Evolutionary conservation across 2,113 vertebrate species (phyloP).

Genomic region (Brachirus orientalis): DNA sequence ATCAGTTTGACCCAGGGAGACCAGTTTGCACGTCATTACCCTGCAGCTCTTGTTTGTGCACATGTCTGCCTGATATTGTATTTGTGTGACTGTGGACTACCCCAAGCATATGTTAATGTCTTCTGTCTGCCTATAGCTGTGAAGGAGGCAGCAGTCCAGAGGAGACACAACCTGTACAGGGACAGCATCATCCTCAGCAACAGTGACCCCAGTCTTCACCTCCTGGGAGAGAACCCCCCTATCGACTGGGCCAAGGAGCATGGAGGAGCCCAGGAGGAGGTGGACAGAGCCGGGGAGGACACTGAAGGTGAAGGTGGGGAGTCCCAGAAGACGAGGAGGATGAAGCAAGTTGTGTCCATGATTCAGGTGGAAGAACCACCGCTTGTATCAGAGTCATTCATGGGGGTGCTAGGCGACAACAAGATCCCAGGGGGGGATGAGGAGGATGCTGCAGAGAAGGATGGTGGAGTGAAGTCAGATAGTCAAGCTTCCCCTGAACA

Average conservation of each 20-base stretch:
- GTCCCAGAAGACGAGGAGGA: constrained; percentile 81
- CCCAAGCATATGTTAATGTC: background rate
- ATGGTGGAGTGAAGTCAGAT: background rate
- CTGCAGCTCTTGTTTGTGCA: too few species aligned
- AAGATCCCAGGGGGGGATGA: constrained; percentile 67
- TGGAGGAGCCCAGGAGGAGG: constrained; percentile 46
- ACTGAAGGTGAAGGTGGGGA: constrained; percentile 1
- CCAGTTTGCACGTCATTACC: too few species aligned
- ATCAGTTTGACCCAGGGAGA: too few species aligned
- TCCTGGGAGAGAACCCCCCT: constrained; percentile 85
- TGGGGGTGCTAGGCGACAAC: constrained; percentile 68
- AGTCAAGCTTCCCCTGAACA: background rate
- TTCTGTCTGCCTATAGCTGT: constrained; percentile 81
- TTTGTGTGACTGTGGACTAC: too few species aligned
- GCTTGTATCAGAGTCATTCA: constrained; percentile 52
- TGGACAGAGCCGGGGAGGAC: constrained; percentile 32
- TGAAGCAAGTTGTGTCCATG: constrained; percentile 92
- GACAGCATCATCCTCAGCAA: constrained; percentile 95
- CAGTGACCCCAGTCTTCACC: constrained; percentile 93
- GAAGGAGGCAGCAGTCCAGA: constrained; percentile 94
- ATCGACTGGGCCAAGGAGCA: constrained; percentile 86
- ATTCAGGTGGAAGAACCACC: constrained; percentile 85
- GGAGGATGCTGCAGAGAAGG: background rate
- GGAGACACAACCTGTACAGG: constrained; percentile 94
- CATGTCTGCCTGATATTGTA: too few species aligned